These are phyloP conservation scores for Ctenosaura bakeri DNA, from an alignment of 2,797 vertebrate genomes.

Conservation along the genomic window DNA sequence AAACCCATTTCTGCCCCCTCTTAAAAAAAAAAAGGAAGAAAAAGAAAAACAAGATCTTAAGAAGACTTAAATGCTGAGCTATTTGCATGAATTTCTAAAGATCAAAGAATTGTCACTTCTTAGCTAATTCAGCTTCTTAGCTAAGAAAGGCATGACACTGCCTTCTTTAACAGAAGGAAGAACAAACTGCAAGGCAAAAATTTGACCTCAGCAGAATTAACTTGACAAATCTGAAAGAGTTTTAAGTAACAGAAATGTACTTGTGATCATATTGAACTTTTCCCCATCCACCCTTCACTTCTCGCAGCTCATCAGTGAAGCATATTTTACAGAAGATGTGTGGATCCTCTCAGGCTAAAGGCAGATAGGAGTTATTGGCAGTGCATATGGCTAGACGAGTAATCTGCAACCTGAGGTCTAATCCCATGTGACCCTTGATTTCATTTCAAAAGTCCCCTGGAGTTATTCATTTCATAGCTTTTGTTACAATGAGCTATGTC, in stretches of 20 bases:
- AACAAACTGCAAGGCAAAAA: neutral
- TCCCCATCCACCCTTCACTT: neutral
- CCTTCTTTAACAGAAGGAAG: slow-evolving; percentile 23
- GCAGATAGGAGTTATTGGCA: neutral
- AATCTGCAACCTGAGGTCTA: neutral
- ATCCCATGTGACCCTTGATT: neutral
- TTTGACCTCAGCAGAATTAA: neutral
- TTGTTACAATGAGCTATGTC: too few species aligned
- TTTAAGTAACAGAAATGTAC: neutral
- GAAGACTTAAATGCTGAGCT: slow-evolving; percentile 2
- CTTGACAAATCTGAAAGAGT: neutral
- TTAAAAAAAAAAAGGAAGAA: neutral
- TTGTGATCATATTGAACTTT: neutral
- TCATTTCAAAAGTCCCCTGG: neutral
- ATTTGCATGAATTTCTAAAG: slow-evolving; percentile 62
- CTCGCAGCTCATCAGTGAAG: too few species aligned
- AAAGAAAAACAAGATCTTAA: neutral
- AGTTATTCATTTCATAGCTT: neutral
- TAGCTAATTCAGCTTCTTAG: slow-evolving; percentile 45
- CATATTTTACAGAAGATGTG: neutral
- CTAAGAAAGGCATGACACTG: slow-evolving; percentile 33
- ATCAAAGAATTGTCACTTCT: slow-evolving; percentile 60
- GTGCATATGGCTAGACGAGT: neutral
- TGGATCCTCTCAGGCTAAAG: neutral
- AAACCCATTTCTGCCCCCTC: neutral